These are phyloP conservation scores for Turnix velox DNA, from an alignment of 2,113 vertebrate species.

Conservation along the genomic window DNA sequence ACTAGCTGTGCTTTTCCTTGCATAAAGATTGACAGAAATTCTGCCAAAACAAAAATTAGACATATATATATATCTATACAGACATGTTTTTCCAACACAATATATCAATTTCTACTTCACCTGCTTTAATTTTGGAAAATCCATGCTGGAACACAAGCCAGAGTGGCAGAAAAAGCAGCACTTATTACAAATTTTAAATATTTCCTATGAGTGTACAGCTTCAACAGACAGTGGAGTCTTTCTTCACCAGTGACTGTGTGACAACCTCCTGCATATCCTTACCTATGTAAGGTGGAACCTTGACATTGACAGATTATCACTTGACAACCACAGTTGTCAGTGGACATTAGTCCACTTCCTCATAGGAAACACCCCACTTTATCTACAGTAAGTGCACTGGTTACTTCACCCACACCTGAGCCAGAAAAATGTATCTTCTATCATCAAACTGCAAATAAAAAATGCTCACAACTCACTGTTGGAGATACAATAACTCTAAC, in stretches of 20 bases:
- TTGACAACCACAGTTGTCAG: background rate
- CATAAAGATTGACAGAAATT: background rate
- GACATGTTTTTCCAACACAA: background rate
- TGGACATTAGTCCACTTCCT: background rate
- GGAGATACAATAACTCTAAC: background rate
- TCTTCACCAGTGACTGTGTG: background rate
- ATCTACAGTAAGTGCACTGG: background rate
- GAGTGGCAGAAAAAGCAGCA: background rate
- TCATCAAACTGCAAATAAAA: background rate
- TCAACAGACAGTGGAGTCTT: background rate
- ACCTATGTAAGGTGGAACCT: background rate
- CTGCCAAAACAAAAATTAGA: background rate
- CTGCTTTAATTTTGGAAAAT: background rate
- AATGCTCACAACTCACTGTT: background rate
- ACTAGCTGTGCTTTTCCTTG: background rate
- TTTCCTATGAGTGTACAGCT: background rate
- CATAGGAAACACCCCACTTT: background rate
- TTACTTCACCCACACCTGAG: background rate
- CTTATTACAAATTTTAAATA: background rate
- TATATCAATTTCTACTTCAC: background rate
- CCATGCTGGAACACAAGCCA: fast-evolving
- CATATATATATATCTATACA: fast-evolving
- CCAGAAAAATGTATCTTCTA: background rate
- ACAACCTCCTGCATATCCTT: background rate
- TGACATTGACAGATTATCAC: background rate